Base-by-base conservation (phyloP, 2,888 invertebrate species). In the Hermaeophaga mercurialis region DNA sequence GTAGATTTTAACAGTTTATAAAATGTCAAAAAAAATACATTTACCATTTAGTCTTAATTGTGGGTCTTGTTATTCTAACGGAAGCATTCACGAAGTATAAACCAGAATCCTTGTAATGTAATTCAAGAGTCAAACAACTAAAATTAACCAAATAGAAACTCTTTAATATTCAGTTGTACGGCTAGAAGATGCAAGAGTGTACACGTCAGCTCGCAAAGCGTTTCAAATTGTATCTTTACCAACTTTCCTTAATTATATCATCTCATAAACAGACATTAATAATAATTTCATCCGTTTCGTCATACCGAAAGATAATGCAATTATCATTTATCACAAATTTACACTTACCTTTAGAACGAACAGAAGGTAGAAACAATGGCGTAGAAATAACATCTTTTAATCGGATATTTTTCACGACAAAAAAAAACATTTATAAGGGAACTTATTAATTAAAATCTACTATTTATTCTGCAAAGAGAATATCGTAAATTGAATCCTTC, bases 231-330 rank as follows among this genome's bases (percentile, higher is more conserved):
- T 55, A 19, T 43, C 49, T 47, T 47, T 43, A 58, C 15, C 19
- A 39, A 45, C 48, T 60, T 53, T 14, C 11, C 53, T 9, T 46
- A 48, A 53, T 39, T 19, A 43, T 48, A 57, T 55, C 46, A 56
- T 39, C 47, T 50, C 53, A 53, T 56, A 54, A 48, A 48, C 52
- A 47, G 50, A 52, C 43, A 56, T 57, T 57, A 58, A 58, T 61
- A 61, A 54, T 56, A 56, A 61, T 54, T 52, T 46, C 50, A 46
- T 39, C 56, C 46, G 22, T 58, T 54, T 57, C 53, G 39, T 48
- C 57, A 39, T 38, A 15, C 17, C 24, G 12, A 44, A 44, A 33
- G 31, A 45, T 50, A 49, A 48, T 34, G 56, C 56, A 45, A 56
- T 56, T 45, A 44, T 48, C 45, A 50, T 48, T 56, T 28, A 56